A percentile compares a stretch with the other conserved stretches of the same genome.
These are phyloP conservation scores for Bambusicola thoracicus DNA, from an alignment of 2,113 vertebrate genomes.

Conservation along the genomic window DNA sequence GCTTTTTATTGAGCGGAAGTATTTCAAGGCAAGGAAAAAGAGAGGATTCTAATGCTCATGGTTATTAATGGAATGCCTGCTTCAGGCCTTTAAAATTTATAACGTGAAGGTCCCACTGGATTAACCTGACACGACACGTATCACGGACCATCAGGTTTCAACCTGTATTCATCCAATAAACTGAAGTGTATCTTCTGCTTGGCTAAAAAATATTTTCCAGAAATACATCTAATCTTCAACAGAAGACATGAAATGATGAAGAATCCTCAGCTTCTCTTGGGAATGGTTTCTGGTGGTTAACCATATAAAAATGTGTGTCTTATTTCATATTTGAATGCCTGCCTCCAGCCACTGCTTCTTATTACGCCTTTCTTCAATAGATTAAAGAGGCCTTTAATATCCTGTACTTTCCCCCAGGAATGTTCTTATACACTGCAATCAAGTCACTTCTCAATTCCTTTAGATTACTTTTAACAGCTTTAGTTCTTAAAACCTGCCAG, in stretches of 20 bases:
- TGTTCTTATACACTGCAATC: conserved; percentile 15
- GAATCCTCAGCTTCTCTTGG: conserved; percentile 14
- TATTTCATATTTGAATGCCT: conserved; percentile 33
- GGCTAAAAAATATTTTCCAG: neutral
- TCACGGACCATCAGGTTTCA: neutral
- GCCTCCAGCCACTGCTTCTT: conserved; percentile 33
- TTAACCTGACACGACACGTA: neutral
- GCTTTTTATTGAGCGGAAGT: neutral
- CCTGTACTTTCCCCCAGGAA: conserved; percentile 23
- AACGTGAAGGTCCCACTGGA: neutral
- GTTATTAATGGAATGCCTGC: neutral
- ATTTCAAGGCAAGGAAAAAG: neutral
- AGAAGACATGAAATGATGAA: neutral
- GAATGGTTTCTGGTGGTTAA: conserved; percentile 49
- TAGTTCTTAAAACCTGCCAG: neutral
- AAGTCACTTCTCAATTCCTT: neutral
- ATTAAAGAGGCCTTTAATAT: conserved; percentile 60
- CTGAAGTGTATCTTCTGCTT: neutral
- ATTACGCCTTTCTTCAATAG: conserved; percentile 41
- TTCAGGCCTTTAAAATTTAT: conserved; percentile 3
- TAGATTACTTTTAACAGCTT: neutral
- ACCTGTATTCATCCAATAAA: neutral
- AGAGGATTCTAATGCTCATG: neutral
- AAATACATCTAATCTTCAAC: neutral
- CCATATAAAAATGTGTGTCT: conserved; percentile 18